Conservation (phyloP, 2,797 vertebrate species). For the Phaenicophaeus curvirostris region DNA sequence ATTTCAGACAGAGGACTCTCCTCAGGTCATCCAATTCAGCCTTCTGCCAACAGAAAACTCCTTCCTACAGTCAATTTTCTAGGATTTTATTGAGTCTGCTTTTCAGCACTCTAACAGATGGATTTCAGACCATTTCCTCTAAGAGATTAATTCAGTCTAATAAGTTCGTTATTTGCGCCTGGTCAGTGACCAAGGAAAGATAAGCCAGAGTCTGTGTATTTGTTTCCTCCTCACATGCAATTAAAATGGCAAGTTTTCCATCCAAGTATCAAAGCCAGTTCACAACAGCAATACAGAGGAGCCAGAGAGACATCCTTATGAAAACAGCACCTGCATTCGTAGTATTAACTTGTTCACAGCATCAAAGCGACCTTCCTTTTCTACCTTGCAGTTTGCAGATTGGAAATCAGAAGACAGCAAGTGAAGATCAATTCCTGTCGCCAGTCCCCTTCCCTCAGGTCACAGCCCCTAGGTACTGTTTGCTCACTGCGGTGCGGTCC, state of each 20-base stretch:
- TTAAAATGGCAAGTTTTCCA: not conserved
- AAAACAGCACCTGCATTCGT: not conserved
- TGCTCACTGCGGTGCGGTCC: accelerated
- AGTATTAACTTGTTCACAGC: not conserved
- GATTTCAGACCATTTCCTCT: slow-evolving; percentile 38
- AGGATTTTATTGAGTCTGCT: slow-evolving; percentile 22
- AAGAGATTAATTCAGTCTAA: slow-evolving; percentile 30
- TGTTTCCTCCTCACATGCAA: not conserved
- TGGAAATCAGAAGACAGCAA: not conserved
- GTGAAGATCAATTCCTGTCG: not conserved
- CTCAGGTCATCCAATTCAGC: slow-evolving; percentile 18
- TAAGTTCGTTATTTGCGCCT: slow-evolving; percentile 2
- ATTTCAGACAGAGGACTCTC: not conserved
- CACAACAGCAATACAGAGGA: not conserved
- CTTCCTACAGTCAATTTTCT: slow-evolving; percentile 13
- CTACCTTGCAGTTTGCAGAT: not conserved
- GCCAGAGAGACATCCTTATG: not conserved
- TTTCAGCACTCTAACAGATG: slow-evolving; percentile 1
- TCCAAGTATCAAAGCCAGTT: not conserved
- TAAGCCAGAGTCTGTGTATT: not conserved
- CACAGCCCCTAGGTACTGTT: not conserved
- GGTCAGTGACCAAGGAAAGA: not conserved
- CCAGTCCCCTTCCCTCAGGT: not conserved
- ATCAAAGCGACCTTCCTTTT: not conserved
- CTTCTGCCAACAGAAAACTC: slow-evolving; percentile 25